phyloP scores from a whole-genome alignment of 2,888 invertebrate genomes.

The Cyaniris semiargus region DNA sequence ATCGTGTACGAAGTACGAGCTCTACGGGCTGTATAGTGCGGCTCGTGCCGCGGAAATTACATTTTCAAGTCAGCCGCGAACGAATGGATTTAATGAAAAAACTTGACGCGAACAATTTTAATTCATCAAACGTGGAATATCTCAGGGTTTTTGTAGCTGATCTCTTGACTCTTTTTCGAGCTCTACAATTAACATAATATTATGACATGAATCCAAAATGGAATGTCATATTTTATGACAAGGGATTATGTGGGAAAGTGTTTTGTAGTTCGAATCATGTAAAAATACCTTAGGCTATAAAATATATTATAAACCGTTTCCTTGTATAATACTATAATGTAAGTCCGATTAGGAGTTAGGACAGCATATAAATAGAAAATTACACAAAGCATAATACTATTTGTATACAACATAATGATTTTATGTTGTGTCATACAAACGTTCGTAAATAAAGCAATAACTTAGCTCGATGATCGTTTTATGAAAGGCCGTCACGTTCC shows the following conservation, averaged over 20 bases:
- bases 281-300: no score
- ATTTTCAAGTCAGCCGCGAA: neutral
- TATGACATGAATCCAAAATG: neutral
- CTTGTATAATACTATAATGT: no score
- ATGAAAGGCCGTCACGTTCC: constrained; percentile 5
- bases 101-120: constrained; percentile 14
- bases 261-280: no score
- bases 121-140: neutral
- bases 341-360: neutral
- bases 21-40: neutral
- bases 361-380: neutral
- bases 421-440: no score
- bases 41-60: constrained; percentile 15
- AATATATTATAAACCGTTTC: no score
- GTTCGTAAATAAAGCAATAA: neutral
- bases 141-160: neutral
- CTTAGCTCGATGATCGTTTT: constrained; percentile 5
- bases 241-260: no score
- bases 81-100: constrained; percentile 13
- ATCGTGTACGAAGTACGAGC: neutral
- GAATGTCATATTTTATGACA: no score
- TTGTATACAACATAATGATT: neutral
- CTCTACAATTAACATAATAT: neutral
- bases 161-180: neutral
- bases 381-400: neutral